Evolutionary conservation across 1,140 invertebrate genomes (phyloP).

Genomic region (Dufourea novaeangliae): DNA sequence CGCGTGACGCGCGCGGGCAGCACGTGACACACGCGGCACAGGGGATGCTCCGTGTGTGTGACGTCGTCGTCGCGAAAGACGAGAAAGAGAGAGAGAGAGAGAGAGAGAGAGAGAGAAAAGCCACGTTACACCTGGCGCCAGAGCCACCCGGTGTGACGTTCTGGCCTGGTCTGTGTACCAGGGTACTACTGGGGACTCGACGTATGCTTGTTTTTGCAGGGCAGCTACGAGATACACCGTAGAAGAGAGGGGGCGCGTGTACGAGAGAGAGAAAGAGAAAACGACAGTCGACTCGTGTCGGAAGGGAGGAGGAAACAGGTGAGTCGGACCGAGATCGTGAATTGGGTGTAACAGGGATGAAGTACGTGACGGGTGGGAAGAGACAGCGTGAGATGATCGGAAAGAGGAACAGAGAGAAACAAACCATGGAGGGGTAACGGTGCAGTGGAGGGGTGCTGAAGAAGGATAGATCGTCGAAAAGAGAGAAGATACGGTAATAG

Average conservation of each 20-base stretch:
- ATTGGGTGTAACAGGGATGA: not conserved
- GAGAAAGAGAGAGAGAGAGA: not conserved
- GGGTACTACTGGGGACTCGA: constrained; percentile 66
- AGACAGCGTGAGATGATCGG: not conserved
- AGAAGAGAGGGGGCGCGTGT: constrained; percentile 25
- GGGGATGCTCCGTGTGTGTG: constrained; percentile 17
- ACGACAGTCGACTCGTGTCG: not conserved
- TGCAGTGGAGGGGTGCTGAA: not conserved
- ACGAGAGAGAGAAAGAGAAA: not conserved
- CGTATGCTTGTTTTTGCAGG: constrained; percentile 69
- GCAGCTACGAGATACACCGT: constrained; percentile 45
- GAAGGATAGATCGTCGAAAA: not conserved
- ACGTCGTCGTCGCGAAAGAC: constrained; percentile 27
- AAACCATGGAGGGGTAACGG: not conserved
- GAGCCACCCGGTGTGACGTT: constrained; percentile 56
- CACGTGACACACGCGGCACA: constrained; percentile 67
- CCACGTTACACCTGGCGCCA: constrained; percentile 60
- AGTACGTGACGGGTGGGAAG: not conserved
- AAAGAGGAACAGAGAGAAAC: not conserved
- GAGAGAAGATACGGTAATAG: not conserved
- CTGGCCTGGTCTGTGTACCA: constrained; percentile 62
- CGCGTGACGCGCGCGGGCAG: constrained; percentile 29
- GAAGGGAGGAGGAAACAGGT: not conserved
- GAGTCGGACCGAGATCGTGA: constrained; percentile 21
- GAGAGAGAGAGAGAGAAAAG: not conserved